Percentiles rank a stretch among this genome's conserved stretches.
Evolutionary conservation across 2,113 vertebrate genomes (phyloP).

Genomic region (Brevimyrus niger): DNA sequence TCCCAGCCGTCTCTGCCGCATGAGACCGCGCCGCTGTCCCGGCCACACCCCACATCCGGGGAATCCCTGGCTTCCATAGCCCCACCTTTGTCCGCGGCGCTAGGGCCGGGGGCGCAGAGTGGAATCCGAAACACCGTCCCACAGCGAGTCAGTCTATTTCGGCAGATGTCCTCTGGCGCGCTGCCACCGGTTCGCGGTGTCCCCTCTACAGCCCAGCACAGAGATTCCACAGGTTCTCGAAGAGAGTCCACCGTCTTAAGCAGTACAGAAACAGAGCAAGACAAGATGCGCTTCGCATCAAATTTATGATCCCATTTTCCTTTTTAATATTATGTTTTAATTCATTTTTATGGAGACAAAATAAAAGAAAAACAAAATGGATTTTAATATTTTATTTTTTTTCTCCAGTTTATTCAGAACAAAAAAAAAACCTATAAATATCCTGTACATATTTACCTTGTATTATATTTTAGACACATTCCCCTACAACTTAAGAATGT

Average conservation of each 20-base stretch:
- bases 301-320: constrained; percentile 85
- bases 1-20: constrained; percentile 96
- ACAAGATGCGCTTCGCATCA: constrained; percentile 91
- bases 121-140: constrained; percentile 70
- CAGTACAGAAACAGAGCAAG: constrained; percentile 85
- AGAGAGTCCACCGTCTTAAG: constrained; percentile 79
- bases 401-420: constrained; percentile 50
- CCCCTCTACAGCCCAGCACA: constrained; percentile 61
- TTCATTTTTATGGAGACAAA: constrained; percentile 56
- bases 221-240: constrained; percentile 71
- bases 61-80: constrained; percentile 82
- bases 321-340: constrained; percentile 48
- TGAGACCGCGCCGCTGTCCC: constrained; percentile 73
- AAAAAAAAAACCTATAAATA: constrained; percentile 71
- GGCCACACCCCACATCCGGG: constrained; percentile 78
- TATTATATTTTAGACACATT: constrained; percentile 86
- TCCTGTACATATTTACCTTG: constrained; percentile 73
- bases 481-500: constrained; percentile 81
- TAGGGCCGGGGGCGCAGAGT: constrained; percentile 60
- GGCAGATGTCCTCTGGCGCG: constrained; percentile 94
- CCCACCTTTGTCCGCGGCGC: constrained; percentile 59
- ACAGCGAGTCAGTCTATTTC: constrained; percentile 80
- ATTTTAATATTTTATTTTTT: constrained; percentile 66
- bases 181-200: constrained; percentile 74
- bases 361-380: constrained; percentile 50